A percentile compares a stretch with the other conserved stretches of the same genome.
Conservation (phyloP, 2,888 invertebrate genomes). For the Tenthredo scrophulariae region DNA sequence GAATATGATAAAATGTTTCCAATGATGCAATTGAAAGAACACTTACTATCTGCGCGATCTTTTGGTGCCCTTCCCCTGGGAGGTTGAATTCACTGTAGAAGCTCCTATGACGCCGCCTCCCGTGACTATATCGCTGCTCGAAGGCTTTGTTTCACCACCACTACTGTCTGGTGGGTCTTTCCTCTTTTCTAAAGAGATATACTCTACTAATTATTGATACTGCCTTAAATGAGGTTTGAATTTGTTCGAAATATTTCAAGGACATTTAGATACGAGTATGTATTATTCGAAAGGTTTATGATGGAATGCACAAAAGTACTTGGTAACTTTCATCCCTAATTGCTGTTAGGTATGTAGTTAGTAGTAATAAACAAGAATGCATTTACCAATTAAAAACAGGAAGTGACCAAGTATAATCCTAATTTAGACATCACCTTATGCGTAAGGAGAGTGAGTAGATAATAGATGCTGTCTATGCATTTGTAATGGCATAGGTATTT, state of each 20-base stretch:
- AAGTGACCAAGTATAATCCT: slow-evolving; percentile 61
- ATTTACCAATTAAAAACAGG: slow-evolving; percentile 67
- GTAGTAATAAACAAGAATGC: slow-evolving; percentile 33
- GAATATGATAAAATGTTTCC: not conserved
- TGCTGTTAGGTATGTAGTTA: not conserved
- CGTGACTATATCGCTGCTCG: slow-evolving; percentile 79
- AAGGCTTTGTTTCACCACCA: slow-evolving; percentile 82
- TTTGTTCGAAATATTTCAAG: slow-evolving; percentile 1
- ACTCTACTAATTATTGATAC: slow-evolving; percentile 75
- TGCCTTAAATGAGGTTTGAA: slow-evolving; percentile 50
- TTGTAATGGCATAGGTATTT: slow-evolving; percentile 28
- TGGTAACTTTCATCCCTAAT: slow-evolving; percentile 3
- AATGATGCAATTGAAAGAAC: slow-evolving; percentile 59
- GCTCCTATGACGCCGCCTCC: slow-evolving; percentile 80
- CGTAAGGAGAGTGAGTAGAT: slow-evolving; percentile 37
- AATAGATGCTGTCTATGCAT: slow-evolving; percentile 34
- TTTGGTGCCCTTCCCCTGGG: slow-evolving; percentile 82
- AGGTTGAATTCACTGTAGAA: slow-evolving; percentile 81
- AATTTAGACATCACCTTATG: slow-evolving; percentile 62
- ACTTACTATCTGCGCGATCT: slow-evolving; percentile 90
- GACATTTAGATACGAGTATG: not conserved
- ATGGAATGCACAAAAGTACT: not conserved
- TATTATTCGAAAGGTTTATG: not conserved
- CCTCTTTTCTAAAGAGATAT: slow-evolving; percentile 85
- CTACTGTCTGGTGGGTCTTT: slow-evolving; percentile 89